A percentile compares a stretch with the other conserved stretches of the same genome.
Evolutionary conservation across 2,797 vertebrate species (phyloP).

Genomic region (Macrochelys suwanniensis): DNA sequence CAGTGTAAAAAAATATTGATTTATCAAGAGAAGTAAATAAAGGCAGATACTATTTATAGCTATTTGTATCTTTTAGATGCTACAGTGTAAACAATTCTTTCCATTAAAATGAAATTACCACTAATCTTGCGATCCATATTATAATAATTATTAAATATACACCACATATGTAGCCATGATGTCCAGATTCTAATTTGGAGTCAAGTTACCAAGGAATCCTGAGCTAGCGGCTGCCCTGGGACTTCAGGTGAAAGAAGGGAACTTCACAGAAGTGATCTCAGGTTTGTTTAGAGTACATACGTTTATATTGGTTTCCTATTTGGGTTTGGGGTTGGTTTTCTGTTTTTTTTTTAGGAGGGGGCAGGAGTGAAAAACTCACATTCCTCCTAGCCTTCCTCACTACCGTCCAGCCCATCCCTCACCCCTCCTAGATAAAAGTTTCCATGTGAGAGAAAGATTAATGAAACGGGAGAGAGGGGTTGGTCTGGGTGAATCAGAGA

Average conservation of each 20-base stretch:
- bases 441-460: not conserved
- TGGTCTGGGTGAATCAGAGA: not conserved
- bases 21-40: slow-evolving; percentile 71
- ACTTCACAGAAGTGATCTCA: rapidly evolving
- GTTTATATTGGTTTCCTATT: not conserved
- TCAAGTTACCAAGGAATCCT: not conserved
- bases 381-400: not conserved
- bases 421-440: not conserved
- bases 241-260: not conserved
- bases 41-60: slow-evolving; percentile 60
- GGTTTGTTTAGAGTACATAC: rapidly evolving
- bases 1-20: slow-evolving; percentile 51
- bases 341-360: rapidly evolving
- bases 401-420: not conserved
- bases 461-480: not conserved
- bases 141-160: not conserved
- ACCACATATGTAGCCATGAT: not conserved
- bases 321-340: not conserved
- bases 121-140: slow-evolving; percentile 27
- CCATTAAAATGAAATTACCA: slow-evolving; percentile 61
- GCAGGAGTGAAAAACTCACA: not conserved
- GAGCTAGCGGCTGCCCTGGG: rapidly evolving
- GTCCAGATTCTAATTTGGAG: not conserved
- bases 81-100: slow-evolving; percentile 50
- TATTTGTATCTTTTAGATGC: slow-evolving; percentile 51